Percentiles rank a stretch among this genome's conserved stretches.
Conservation (phyloP, 2,888 invertebrate genomes). For the Hirtodrosophila cameraria region DNA sequence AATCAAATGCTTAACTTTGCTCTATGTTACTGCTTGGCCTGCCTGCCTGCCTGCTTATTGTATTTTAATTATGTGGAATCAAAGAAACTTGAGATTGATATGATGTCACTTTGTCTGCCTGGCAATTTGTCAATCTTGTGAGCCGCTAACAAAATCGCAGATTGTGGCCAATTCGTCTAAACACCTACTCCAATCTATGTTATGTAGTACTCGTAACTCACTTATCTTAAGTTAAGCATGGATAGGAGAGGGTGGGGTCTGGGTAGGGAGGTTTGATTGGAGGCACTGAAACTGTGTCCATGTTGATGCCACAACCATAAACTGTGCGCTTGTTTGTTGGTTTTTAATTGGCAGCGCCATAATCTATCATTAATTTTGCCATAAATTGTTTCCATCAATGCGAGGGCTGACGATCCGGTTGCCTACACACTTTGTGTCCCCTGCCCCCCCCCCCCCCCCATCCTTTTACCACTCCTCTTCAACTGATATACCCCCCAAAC, state of each 20-base stretch:
- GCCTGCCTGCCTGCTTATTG: slow-evolving; percentile 51
- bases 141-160: slow-evolving; percentile 55
- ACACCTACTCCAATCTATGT: slow-evolving; percentile 70
- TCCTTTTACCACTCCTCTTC: not conserved
- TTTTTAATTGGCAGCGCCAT: slow-evolving; percentile 79
- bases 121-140: slow-evolving; percentile 67
- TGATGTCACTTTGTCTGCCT: slow-evolving; percentile 62
- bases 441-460: not conserved
- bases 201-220: slow-evolving; percentile 27
- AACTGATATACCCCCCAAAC: not conserved
- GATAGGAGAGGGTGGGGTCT: not conserved
- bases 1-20: slow-evolving; percentile 55
- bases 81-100: slow-evolving; percentile 39
- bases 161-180: slow-evolving; percentile 63
- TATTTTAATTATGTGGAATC: slow-evolving; percentile 68
- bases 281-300: slow-evolving; percentile 12
- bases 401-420: slow-evolving; percentile 74
- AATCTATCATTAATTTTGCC: slow-evolving; percentile 79
- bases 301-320: slow-evolving; percentile 60
- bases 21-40: slow-evolving; percentile 5
- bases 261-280: no score
- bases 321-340: slow-evolving; percentile 77
- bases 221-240: slow-evolving; percentile 5
- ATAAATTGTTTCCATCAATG: slow-evolving; percentile 77
- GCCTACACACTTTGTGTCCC: slow-evolving; percentile 45